Conservation (phyloP, 2,888 invertebrate genomes). For the Elysia crispata region DNA sequence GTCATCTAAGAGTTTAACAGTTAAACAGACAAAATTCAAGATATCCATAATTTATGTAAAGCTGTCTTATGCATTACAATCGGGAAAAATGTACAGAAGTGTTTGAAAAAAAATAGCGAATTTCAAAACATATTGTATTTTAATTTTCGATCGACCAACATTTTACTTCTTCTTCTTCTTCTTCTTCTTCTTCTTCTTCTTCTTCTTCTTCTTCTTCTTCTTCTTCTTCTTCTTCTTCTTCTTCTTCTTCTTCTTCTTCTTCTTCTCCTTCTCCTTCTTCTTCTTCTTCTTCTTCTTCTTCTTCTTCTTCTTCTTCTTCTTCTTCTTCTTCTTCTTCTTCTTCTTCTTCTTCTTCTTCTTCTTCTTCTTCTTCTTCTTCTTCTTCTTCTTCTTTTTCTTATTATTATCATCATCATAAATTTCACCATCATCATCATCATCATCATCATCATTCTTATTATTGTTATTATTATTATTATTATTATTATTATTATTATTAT, state of each 20-base stretch:
- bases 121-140: no score
- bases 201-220: constrained; percentile 9
- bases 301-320: background rate
- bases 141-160: background rate
- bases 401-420: background rate
- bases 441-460: no score
- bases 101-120: no score
- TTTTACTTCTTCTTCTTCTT: constrained; percentile 3
- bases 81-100: no score
- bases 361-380: background rate
- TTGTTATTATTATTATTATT: no score
- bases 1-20: no score
- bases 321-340: background rate
- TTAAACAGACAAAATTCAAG: no score
- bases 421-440: no score
- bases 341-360: background rate
- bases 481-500: background rate
- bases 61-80: no score
- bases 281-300: background rate
- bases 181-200: constrained; percentile 3
- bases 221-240: background rate
- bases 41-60: no score
- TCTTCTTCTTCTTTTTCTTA: no score
- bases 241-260: background rate
- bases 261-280: background rate